A percentile compares a stretch with the other conserved stretches of the same genome.
These are phyloP conservation scores for Phalanger gymnotis DNA, from an alignment of 2,797 vertebrate genomes.

Conservation along the genomic window DNA sequence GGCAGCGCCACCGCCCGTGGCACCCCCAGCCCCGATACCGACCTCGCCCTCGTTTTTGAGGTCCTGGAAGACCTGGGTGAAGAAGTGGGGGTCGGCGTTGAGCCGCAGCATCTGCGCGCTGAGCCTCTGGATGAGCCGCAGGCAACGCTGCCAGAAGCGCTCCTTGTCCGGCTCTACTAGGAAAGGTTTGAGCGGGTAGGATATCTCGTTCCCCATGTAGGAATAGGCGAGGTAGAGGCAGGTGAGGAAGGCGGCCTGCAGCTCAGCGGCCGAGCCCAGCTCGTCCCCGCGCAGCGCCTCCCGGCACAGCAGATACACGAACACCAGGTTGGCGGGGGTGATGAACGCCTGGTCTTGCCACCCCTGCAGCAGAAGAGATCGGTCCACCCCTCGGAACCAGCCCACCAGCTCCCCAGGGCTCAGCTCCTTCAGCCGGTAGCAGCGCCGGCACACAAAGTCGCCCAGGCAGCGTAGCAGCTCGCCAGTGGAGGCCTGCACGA, in stretches of 20 bases:
- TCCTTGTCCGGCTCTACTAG: constrained; percentile 95
- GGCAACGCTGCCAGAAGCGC: constrained; percentile 95
- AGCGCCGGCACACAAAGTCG: constrained; percentile 95
- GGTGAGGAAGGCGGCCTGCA: constrained; percentile 95
- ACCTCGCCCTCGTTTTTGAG: constrained; percentile 94
- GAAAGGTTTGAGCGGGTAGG: constrained; percentile 98
- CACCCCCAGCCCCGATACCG: constrained; percentile 74
- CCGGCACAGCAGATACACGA: constrained; percentile 96
- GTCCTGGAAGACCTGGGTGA: constrained; percentile 98
- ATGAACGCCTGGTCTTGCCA: constrained; percentile 99
- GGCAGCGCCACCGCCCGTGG: constrained; percentile 60
- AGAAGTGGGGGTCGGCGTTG: constrained; percentile 97
- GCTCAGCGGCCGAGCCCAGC: constrained; percentile 88
- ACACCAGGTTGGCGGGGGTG: constrained; percentile 97
- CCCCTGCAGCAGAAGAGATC: constrained; percentile 95
- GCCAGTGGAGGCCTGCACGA: constrained; percentile 96
- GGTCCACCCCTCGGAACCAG: constrained; percentile 97
- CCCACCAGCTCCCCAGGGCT: constrained; percentile 93
- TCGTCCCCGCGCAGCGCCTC: constrained; percentile 91
- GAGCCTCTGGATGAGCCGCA: constrained; percentile 93
- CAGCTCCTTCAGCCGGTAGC: constrained; percentile 93
- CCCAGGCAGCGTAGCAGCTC: constrained; percentile 97
- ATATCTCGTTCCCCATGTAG: constrained; percentile 99
- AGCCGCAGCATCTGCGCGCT: constrained; percentile 97
- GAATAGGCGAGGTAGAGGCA: constrained; percentile 98